Conservation (phyloP, 2,113 vertebrate species). For the Saccopteryx leptura region DNA sequence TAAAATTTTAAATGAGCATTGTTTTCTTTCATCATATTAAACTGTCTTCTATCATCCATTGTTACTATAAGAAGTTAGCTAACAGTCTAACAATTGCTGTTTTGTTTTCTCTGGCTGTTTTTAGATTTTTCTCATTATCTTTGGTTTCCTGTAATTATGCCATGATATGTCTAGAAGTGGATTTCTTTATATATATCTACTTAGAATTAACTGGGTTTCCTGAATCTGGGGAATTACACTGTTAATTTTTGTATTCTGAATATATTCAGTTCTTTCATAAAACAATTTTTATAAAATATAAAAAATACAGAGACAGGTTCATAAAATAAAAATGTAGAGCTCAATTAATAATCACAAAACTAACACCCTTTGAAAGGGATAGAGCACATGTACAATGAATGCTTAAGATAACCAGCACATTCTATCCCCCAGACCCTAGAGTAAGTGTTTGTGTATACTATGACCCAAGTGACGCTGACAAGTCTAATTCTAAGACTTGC, state of each 20-base stretch:
- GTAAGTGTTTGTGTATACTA: not conserved
- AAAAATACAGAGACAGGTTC: not conserved
- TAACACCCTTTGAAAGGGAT: not conserved
- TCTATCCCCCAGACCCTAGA: not conserved
- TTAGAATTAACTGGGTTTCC: not conserved
- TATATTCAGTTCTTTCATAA: conserved; percentile 9
- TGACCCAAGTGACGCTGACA: not conserved
- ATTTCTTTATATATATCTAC: not conserved
- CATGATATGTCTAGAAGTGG: not conserved
- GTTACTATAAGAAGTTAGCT: not conserved
- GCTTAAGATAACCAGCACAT: not conserved
- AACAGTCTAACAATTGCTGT: not conserved
- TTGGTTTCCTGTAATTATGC: conserved; percentile 43
- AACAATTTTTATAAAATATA: not conserved
- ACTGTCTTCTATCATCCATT: not conserved
- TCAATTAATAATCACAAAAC: conserved; percentile 11
- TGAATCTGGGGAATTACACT: not conserved
- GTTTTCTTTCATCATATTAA: conserved; percentile 11
- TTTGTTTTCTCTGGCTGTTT: conserved; percentile 17
- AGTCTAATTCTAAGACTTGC: not conserved
- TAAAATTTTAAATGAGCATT: conserved; percentile 24
- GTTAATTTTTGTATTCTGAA: conserved; percentile 6
- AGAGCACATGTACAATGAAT: not conserved
- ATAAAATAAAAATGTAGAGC: conserved; percentile 2
- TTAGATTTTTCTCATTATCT: not conserved